Conservation (phyloP, 1,140 invertebrate species). For the Polypedilum vanderplanki region DNA sequence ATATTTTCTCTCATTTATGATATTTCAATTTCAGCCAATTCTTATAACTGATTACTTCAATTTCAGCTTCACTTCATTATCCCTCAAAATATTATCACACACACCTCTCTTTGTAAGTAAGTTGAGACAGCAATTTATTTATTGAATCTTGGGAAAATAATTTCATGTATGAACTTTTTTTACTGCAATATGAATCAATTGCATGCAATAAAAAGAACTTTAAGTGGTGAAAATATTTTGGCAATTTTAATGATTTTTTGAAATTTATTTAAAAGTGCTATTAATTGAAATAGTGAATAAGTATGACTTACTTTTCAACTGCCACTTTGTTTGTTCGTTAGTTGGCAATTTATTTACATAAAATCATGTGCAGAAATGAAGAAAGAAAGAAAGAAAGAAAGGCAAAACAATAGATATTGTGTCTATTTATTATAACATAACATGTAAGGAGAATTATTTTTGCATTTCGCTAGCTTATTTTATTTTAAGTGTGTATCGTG, state of each 20-base stretch:
- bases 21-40: constrained; percentile 23
- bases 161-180: too few relatives aligned
- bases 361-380: not conserved
- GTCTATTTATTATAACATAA: not conserved
- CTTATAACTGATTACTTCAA: not conserved
- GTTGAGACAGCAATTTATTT: too few relatives aligned
- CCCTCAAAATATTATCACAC: constrained; percentile 24
- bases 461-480: not conserved
- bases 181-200: too few relatives aligned
- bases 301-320: constrained; percentile 12
- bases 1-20: not conserved
- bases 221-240: too few relatives aligned
- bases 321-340: not conserved
- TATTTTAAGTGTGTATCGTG: too few relatives aligned
- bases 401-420: constrained; percentile 10
- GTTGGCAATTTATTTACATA: not conserved
- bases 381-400: not conserved
- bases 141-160: too few relatives aligned
- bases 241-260: too few relatives aligned
- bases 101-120: not conserved
- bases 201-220: too few relatives aligned
- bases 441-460: constrained; percentile 1
- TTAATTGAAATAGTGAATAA: not conserved
- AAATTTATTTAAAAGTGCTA: not conserved
- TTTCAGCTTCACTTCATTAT: constrained; percentile 1